Conservation (phyloP, 2,113 vertebrate genomes). For the Anoplopoma fimbria region DNA sequence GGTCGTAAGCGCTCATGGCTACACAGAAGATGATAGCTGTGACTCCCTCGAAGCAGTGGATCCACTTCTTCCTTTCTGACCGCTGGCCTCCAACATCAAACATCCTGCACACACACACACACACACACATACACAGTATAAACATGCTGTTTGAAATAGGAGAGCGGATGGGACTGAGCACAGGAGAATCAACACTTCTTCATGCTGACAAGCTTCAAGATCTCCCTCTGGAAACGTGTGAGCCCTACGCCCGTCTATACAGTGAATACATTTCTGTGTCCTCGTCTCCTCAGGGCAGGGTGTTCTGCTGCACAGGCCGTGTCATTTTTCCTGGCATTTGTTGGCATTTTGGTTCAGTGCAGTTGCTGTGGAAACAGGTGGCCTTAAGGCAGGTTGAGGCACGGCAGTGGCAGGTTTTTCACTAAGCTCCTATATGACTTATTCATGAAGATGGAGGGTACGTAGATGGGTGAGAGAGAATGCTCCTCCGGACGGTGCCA, state of each 20-base stretch:
- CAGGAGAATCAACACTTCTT: conserved; percentile 31
- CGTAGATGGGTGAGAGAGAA: conserved; percentile 21
- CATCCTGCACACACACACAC: conserved; percentile 86
- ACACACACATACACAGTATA: not conserved
- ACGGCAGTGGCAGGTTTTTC: conserved; percentile 12
- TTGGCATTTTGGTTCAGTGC: conserved; percentile 67
- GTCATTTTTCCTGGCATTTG: conserved; percentile 70
- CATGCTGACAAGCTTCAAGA: conserved; percentile 30
- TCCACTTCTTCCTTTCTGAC: conserved; percentile 96
- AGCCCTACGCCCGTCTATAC: not conserved
- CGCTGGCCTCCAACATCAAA: conserved; percentile 95
- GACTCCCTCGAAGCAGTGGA: conserved; percentile 98
- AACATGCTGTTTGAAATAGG: conserved; percentile 3
- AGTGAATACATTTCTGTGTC: conserved; percentile 7
- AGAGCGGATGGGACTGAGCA: not conserved
- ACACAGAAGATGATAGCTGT: conserved; percentile 99
- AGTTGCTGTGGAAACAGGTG: conserved; percentile 72
- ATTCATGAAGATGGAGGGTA: conserved; percentile 49
- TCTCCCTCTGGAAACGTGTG: not conserved
- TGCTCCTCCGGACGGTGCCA: not conserved
- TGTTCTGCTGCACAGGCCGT: conserved; percentile 16
- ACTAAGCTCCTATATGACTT: conserved; percentile 31
- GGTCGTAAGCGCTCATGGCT: conserved; percentile 96
- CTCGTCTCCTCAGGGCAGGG: conserved; percentile 6
- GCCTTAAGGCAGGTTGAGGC: conserved; percentile 25